Evolutionary conservation across 2,113 vertebrate species (phyloP), one percentile per base, ranked within the genome.

Genomic region (Petroica traversi): DNA sequence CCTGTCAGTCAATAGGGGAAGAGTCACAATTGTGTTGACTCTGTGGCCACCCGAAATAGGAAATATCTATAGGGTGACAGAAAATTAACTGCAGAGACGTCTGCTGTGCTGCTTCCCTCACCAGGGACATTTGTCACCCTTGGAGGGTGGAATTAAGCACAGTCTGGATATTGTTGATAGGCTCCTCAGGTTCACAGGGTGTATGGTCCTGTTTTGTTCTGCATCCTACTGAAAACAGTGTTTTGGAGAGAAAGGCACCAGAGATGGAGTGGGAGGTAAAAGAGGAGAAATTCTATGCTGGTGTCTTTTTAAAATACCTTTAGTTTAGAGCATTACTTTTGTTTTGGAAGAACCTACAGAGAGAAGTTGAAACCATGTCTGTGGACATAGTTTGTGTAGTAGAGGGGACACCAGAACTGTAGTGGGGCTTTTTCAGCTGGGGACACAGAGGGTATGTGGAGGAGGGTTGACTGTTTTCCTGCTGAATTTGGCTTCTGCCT

Each of bases 371-470:
- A 14, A 8, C 41, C 33, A 4, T 26, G 62, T 7, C 11, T 4
- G 1, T 1, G 9, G n/a, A 4, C 0, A 5, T 0, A 2, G 5
- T 17, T 5, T 57, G 15, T 6, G 31, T 8, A 12, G 26, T 1
- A 1, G 33, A 36, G 23, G 33, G 15, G 14, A 49, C 13, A 8
- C 24, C 23, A 12, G 66, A 29, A 8, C 25, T 33, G 26, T 5
- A 5, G n/a, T 1, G 8, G 41, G 24, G 7, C 11, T 57, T 58
- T 59, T 34, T 6, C 5, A 9, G 19, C 14, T 14, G 20, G 12
- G 3, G 18, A 12, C 3, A 5, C 4, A 6, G 16, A 40, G 48
- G 29, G 8, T 11, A 15, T 4, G 5, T 8, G 40, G 8, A 34
- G 23, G 19, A 45, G 11, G 19, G 9, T 8, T 40, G 34, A 8